Base-by-base conservation (phyloP, 2,797 vertebrate genomes). In the Podarcis siculus region DNA sequence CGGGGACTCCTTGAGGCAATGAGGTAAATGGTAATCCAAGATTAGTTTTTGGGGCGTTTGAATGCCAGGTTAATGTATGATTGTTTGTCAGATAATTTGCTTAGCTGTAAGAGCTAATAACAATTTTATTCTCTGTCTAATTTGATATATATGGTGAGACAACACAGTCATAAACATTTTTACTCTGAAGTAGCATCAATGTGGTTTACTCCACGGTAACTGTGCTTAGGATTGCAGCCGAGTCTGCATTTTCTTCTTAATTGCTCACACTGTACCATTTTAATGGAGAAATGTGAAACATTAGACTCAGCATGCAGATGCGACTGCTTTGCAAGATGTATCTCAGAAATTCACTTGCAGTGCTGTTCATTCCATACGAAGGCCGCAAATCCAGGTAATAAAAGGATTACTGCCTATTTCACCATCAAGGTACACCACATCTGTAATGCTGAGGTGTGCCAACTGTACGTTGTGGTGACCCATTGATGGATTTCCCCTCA, bases 1-100 rank as follows among this genome's bases (percentile, higher is more conserved):
- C 66, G 72, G n/a, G 71, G 49, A 42, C 49, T 9, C 85, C 67
- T 82, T 73, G 83, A 90, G 32, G 25, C 73, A 91, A 8, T 73
- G 86, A 71, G 72, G 78, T 92, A 92, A 92, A 77, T 77, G 90
- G 92, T 91, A 89, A 77, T 79, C 75, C 55, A 64, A 89, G 79
- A 87, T 92, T 89, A 89, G 86, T 27, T 32, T 49, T 89, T 12
- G 66, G 66, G 66, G 77, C 84, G 67, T 30, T 88, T 23, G 8
- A 90, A 79, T 89, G 35, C 49, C n/a, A 83, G 78, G 69, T 83
- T 78, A 73, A 5, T 79, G 5, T 80, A 49, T 80, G 87, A 58
- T 82, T 83, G 69, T 91, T 90, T 86, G 23, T 49, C 39, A 85
- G 81, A 78, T 64, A 79, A 37, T 86, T 21, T 37, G 82, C 27